phyloP scores from a whole-genome alignment of 2,113 vertebrate genomes.

The Laterallus jamaicensis region DNA sequence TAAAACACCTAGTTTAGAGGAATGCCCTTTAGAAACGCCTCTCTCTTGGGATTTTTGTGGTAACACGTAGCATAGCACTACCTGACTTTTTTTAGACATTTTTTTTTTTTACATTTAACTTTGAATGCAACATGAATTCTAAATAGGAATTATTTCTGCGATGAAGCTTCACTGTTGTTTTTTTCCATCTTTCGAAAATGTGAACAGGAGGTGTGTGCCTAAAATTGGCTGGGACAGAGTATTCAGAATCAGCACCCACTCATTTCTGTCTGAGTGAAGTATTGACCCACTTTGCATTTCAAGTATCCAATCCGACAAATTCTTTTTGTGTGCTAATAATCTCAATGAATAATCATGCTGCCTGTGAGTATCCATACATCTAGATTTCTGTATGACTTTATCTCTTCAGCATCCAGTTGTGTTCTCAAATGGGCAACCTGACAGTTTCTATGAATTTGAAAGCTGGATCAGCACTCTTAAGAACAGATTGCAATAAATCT shows the following conservation, averaged over 20 bases:
- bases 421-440: background rate
- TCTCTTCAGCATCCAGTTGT: background rate
- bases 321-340: conserved; percentile 31
- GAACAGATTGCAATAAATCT: conserved; percentile 47
- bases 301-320: conserved; percentile 14
- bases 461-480: conserved; percentile 19
- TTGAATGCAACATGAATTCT: conserved; percentile 19
- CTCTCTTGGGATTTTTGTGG: conserved; percentile 5
- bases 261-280: conserved; percentile 63
- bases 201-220: conserved; percentile 57
- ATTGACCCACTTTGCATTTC: conserved; percentile 53
- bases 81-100: background rate
- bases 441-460: background rate
- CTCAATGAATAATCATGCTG: conserved; percentile 17
- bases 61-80: background rate
- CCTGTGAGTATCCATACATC: background rate
- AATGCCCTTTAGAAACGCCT: conserved; percentile 36
- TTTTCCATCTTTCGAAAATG: conserved; percentile 10
- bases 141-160: conserved; percentile 26
- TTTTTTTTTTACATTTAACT: background rate
- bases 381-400: background rate
- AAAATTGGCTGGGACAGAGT: conserved; percentile 55
- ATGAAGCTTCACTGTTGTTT: conserved; percentile 1
- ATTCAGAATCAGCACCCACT: conserved; percentile 59
- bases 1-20: conserved; percentile 5